Percentiles rank a stretch among this genome's conserved stretches.
These are phyloP conservation scores for Esox masquinongy DNA, from an alignment of 2,797 vertebrate species.

Conservation along the genomic window DNA sequence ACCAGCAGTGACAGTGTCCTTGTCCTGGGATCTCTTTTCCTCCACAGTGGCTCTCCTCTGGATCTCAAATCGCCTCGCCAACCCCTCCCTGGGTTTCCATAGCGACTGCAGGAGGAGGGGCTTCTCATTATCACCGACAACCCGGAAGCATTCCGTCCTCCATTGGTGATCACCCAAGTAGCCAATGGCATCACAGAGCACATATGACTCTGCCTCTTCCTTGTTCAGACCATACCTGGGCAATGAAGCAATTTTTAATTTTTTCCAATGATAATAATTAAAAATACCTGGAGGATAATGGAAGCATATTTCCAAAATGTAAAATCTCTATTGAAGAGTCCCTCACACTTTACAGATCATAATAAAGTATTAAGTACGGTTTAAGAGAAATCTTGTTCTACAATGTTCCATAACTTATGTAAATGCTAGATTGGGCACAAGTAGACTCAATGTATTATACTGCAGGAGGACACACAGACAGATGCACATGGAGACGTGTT, in stretches of 20 bases:
- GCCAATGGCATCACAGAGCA: conserved; percentile 81
- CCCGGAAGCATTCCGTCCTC: conserved; percentile 76
- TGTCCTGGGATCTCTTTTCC: conserved; percentile 73
- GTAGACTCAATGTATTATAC: conserved; percentile 12
- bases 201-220: conserved; percentile 68
- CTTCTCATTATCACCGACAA: conserved; percentile 79
- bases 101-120: conserved; percentile 82
- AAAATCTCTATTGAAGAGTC: not conserved
- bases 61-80: conserved; percentile 80
- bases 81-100: conserved; percentile 83
- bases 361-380: not conserved
- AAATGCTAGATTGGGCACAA: conserved; percentile 21
- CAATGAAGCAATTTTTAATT: not conserved
- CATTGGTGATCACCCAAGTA: conserved; percentile 65
- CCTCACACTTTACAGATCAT: not conserved
- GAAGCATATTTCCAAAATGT: not conserved
- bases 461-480: not conserved
- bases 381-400: not conserved
- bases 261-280: not conserved
- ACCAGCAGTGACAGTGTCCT: conserved; percentile 83
- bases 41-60: conserved; percentile 73
- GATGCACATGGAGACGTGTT: not conserved
- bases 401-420: conserved; percentile 32
- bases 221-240: conserved; percentile 78
- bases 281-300: not conserved